Conservation (phyloP, 1,140 invertebrate species). For the Pseudobourletiella spinata region DNA sequence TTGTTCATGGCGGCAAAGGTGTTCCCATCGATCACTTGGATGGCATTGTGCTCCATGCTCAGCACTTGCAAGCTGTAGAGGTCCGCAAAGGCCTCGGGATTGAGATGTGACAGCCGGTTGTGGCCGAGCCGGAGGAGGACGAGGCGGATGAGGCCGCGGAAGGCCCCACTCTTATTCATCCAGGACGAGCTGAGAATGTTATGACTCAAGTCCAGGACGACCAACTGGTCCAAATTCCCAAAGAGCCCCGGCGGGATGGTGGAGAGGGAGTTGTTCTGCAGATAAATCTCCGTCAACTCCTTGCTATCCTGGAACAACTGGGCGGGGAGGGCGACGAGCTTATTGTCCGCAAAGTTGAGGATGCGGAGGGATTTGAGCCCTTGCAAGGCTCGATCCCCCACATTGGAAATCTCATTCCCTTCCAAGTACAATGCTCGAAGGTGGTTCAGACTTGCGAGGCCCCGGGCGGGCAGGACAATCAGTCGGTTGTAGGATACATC, state of each 20-base stretch:
- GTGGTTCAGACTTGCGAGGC: slow-evolving; percentile 63
- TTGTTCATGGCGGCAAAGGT: slow-evolving; percentile 75
- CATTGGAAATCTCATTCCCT: slow-evolving; percentile 74
- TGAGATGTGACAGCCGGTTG: slow-evolving; percentile 69
- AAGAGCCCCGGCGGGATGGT: slow-evolving; percentile 69
- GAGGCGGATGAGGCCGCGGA: slow-evolving; percentile 74
- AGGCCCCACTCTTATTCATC: slow-evolving; percentile 52
- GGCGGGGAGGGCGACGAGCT: slow-evolving; percentile 74
- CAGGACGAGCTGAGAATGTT: slow-evolving; percentile 76
- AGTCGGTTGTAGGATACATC: slow-evolving; percentile 80
- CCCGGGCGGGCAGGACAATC: slow-evolving; percentile 63
- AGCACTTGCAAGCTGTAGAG: slow-evolving; percentile 72
- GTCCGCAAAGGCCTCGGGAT: slow-evolving; percentile 64
- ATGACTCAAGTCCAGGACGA: slow-evolving; percentile 73
- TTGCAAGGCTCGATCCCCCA: slow-evolving; percentile 66
- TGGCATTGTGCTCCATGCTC: slow-evolving; percentile 65
- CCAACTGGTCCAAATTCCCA: slow-evolving; percentile 68
- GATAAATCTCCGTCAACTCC: slow-evolving; percentile 70
- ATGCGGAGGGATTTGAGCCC: slow-evolving; percentile 67
- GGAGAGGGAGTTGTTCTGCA: slow-evolving; percentile 80
- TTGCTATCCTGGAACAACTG: slow-evolving; percentile 68
- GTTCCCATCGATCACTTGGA: slow-evolving; percentile 66
- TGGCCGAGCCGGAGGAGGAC: slow-evolving; percentile 75
- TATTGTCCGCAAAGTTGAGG: slow-evolving; percentile 75
- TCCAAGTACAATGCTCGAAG: slow-evolving; percentile 66